These are phyloP conservation scores for Lordiphosa fenestrarum DNA, from an alignment of 2,888 invertebrate genomes.

Conservation along the genomic window DNA sequence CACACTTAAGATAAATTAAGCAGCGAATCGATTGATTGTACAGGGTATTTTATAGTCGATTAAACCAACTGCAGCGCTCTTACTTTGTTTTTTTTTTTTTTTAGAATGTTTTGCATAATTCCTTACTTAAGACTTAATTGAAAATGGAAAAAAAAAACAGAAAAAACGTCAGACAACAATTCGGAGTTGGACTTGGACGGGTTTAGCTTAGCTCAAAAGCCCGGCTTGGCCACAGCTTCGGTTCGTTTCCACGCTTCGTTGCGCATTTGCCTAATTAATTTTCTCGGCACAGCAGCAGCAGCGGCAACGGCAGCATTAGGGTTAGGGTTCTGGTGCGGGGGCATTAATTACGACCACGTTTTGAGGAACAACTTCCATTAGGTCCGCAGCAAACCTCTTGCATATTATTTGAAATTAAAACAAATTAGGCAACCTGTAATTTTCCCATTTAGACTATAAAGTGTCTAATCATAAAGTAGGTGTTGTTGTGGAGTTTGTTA, in stretches of 20 bases:
- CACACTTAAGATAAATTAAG: no score
- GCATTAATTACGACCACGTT: constrained; percentile 71
- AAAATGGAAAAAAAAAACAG: constrained; percentile 41
- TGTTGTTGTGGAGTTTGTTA: constrained; percentile 50
- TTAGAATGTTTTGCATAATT: constrained; percentile 74
- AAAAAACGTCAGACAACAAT: constrained; percentile 33
- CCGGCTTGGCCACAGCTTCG: constrained; percentile 19
- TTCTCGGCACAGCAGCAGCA: constrained; percentile 62
- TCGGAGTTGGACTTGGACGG: constrained; percentile 6
- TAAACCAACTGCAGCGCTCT: constrained; percentile 10
- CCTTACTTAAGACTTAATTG: constrained; percentile 77
- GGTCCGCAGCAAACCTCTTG: constrained; percentile 46
- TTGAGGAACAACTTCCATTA: constrained; percentile 74
- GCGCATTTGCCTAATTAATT: constrained; percentile 79
- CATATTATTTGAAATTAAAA: constrained; percentile 74
- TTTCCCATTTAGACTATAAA: constrained; percentile 71
- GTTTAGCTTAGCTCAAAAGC: constrained; percentile 33
- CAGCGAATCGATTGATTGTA: no score
- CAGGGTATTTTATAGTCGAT: no score
- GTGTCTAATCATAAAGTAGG: constrained; percentile 75
- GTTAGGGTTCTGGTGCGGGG: constrained; percentile 13
- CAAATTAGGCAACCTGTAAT: constrained; percentile 76
- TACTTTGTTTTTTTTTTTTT: constrained; percentile 27
- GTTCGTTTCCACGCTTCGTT: constrained; percentile 67
- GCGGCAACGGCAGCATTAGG: constrained; percentile 13